phyloP scores from a whole-genome alignment of 1,140 invertebrate genomes.

The Holotrichia oblita region DNA sequence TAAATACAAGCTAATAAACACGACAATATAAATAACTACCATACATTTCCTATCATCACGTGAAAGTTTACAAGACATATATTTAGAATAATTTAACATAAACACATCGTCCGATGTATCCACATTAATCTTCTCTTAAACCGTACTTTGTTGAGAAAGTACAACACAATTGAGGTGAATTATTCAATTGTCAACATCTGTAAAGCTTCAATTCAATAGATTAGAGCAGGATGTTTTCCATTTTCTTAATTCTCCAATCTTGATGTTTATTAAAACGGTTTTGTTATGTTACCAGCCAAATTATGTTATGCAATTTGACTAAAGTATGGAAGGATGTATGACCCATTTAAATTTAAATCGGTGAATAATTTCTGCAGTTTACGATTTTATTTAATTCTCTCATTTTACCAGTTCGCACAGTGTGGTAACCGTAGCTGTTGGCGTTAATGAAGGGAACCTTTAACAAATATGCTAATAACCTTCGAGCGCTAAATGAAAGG shows the following conservation, averaged over 20 bases:
- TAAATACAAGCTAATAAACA: no score
- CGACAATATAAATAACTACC: no score
- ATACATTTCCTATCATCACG: no score
- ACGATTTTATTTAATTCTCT: no score
- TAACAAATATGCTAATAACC: no score
- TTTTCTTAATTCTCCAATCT: conserved; percentile 1
- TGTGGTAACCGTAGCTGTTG: no score
- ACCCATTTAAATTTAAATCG: no score
- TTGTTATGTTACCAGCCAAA: neutral
- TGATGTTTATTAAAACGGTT: neutral
- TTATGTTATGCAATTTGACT: neutral
- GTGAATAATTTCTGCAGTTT: no score
- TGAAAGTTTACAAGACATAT: neutral
- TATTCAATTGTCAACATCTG: conserved; percentile 11
- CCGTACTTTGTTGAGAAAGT: neutral
- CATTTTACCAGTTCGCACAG: no score
- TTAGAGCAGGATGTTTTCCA: neutral
- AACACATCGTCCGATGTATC: neutral
- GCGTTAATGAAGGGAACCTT: no score
- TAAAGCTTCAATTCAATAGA: neutral
- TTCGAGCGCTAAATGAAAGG: neutral
- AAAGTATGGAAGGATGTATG: no score
- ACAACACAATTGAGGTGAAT: neutral
- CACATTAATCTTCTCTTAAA: neutral
- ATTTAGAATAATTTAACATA: neutral